These are phyloP conservation scores for Sphaerodactylus townsendi DNA, from an alignment of 2,113 vertebrate species.

Conservation along the genomic window DNA sequence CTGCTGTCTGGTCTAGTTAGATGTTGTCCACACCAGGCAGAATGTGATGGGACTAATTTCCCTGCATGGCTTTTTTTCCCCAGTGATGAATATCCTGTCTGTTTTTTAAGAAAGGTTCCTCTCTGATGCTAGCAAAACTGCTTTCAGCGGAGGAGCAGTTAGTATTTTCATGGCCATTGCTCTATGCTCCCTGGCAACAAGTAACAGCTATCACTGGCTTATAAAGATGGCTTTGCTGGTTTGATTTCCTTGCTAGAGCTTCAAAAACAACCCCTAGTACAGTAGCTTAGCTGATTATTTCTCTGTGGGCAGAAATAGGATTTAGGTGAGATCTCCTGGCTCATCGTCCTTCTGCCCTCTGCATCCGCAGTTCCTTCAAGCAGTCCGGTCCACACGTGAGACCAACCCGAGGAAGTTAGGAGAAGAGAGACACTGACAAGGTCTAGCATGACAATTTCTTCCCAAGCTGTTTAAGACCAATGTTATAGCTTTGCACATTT, in stretches of 20 bases:
- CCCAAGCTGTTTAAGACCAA: neutral
- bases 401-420: conserved; percentile 3
- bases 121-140: too few relatives aligned
- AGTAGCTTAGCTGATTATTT: neutral
- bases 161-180: too few relatives aligned
- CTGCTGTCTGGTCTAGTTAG: neutral
- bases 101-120: too few relatives aligned
- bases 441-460: neutral
- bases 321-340: neutral
- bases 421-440: neutral
- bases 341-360: neutral
- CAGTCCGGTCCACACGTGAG: neutral
- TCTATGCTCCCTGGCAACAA: neutral
- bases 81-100: too few relatives aligned
- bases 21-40: too few relatives aligned
- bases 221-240: too few relatives aligned
- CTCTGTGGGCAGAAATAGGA: conserved; percentile 13
- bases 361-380: neutral
- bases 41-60: neutral
- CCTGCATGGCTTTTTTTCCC: neutral
- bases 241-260: too few relatives aligned
- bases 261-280: neutral
- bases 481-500: neutral
- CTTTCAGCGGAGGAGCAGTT: too few relatives aligned
- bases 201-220: neutral